Percentiles rank a stretch among this genome's conserved stretches.
These are phyloP conservation scores for Apistogramma diplotaenia DNA, from an alignment of 2,113 vertebrate species.

Conservation along the genomic window DNA sequence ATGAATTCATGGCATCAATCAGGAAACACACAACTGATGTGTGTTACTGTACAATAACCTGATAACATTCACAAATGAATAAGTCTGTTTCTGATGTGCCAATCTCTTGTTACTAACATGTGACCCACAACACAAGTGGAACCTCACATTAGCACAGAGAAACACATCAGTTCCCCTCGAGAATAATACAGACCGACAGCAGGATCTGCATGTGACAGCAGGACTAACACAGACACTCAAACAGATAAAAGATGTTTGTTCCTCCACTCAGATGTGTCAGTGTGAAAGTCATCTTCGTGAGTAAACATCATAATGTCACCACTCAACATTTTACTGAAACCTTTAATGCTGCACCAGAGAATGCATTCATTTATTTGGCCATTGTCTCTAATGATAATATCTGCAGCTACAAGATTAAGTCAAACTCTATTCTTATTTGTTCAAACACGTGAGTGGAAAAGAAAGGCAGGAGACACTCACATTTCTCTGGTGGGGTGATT, in stretches of 20 bases:
- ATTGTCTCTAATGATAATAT: not conserved
- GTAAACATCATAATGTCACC: not conserved
- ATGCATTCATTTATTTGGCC: not conserved
- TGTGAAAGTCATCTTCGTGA: not conserved
- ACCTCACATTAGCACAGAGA: slow-evolving; percentile 25
- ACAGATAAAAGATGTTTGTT: slow-evolving; percentile 29
- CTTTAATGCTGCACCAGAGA: not conserved
- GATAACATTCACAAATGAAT: slow-evolving; percentile 23
- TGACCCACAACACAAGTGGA: slow-evolving; percentile 50
- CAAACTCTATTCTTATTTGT: not conserved
- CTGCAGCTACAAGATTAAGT: not conserved
- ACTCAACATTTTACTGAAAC: not conserved
- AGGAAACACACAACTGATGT: not conserved
- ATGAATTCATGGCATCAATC: not conserved
- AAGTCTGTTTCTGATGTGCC: slow-evolving; percentile 28
- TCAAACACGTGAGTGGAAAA: not conserved
- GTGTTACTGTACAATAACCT: not conserved
- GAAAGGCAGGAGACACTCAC: slow-evolving; percentile 59
- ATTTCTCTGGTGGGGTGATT: slow-evolving; percentile 85
- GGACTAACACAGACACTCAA: slow-evolving; percentile 27
- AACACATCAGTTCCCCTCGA: slow-evolving; percentile 40
- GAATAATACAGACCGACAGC: slow-evolving; percentile 56
- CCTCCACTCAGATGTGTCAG: not conserved
- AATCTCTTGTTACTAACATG: slow-evolving; percentile 26
- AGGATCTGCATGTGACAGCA: slow-evolving; percentile 29